Conservation (phyloP, 2,113 vertebrate species). For the Ahaetulla prasina region DNA sequence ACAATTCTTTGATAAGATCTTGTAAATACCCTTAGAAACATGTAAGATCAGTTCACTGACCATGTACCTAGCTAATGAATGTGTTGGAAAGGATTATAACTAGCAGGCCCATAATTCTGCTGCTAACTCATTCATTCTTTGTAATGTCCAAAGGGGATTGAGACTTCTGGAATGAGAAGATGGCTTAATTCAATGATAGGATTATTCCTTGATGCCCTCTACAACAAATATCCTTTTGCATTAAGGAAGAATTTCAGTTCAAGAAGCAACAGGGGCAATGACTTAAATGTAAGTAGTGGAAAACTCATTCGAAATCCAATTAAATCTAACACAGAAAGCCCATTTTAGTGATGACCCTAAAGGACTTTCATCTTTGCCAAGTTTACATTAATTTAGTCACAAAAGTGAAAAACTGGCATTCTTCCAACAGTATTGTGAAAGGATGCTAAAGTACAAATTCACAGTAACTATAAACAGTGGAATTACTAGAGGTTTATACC, state of each 20-base stretch:
- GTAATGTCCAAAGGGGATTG: not conserved
- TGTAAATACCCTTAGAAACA: not conserved
- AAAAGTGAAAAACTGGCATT: conserved; percentile 19
- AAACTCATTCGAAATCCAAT: not conserved
- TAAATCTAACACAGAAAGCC: not conserved
- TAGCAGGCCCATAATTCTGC: not conserved
- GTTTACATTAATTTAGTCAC: conserved; percentile 21
- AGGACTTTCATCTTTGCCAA: not conserved
- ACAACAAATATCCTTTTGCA: not conserved
- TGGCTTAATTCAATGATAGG: not conserved
- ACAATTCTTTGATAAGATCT: not conserved
- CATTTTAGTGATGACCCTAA: not conserved
- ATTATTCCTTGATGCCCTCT: not conserved
- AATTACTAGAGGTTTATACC: conserved; percentile 44
- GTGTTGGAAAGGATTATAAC: not conserved
- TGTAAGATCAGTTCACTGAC: not conserved
- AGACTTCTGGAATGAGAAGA: not conserved
- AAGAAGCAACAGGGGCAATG: not conserved
- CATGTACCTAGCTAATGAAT: not conserved
- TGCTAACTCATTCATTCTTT: not conserved
- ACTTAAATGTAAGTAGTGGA: not conserved
- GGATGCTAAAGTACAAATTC: conserved; percentile 38
- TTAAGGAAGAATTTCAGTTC: not conserved
- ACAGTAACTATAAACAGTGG: conserved; percentile 29
- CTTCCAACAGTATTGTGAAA: conserved; percentile 19